Base-by-base conservation (phyloP, 1,140 invertebrate genomes). In the Proctacanthus coquilletti region DNA sequence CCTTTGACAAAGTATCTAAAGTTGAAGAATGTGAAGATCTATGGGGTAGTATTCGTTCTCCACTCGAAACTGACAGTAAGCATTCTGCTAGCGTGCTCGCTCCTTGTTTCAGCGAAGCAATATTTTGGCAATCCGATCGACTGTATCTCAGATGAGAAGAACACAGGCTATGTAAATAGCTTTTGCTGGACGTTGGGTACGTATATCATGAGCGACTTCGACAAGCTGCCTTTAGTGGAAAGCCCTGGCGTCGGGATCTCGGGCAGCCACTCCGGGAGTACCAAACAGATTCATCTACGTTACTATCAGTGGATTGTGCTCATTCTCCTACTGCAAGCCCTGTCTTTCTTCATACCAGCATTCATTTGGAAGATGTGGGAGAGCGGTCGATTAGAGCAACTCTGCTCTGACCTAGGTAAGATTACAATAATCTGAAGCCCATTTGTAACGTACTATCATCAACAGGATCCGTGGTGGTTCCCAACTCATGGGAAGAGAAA, bases 261-360 rank as follows among this genome's bases (percentile, higher is more conserved):
- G 2, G 9, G 14, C 13, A 35, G 18, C 39, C 45, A 20, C 34
- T 46, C 34, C 18, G 41, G 34, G 29, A 51, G 37, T 19, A 27
- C 20, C 19, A 63, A 73, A 45, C 65, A 71, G 17, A 64, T 72
- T 37, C 74, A 75, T 47, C 74, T 84, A 42, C 77, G 77, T 30
- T 91, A 91, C 60, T 92, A 91, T 57, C 86, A 91, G 60, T 91
- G 84, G 84, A 79, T 88, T 1, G 80, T 80, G 29, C 73, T 89
- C 46, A 70, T 86, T 3, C 64, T 89, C 17, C 71, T 86, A 14
- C 70, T 89, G 18, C 84, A 92, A 63, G 74, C 80, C 11, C 62
- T 77, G 13, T 50, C 80, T 13, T 84, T 84, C 51, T 81, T 80
- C 49, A 54, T 76, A 20, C 82, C 81, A 0, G 65, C 72, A 2